Evolutionary conservation across 2,888 invertebrate species (phyloP).

Genomic region (Dryobota labecula): DNA sequence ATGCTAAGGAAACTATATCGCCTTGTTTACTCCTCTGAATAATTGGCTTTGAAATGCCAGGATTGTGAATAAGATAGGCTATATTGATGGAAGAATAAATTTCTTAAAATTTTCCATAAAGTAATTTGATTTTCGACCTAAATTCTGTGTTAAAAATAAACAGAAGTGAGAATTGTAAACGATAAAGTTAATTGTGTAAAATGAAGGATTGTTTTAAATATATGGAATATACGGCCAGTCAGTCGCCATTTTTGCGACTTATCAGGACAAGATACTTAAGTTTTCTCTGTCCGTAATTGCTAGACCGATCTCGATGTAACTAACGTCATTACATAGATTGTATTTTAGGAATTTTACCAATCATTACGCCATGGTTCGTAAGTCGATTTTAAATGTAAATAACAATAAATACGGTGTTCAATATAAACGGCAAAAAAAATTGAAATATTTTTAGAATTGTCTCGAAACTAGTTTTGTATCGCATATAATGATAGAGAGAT

Average conservation of each 20-base stretch:
- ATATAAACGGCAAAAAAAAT: conserved; percentile 69
- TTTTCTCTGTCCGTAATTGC: conserved; percentile 57
- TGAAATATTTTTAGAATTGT: conserved; percentile 71
- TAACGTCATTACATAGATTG: conserved; percentile 49
- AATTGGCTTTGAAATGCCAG: conserved; percentile 11
- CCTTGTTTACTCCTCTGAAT: conserved; percentile 24
- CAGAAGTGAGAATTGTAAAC: conserved; percentile 34
- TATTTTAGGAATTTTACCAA: conserved; percentile 46
- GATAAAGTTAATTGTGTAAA: conserved; percentile 6
- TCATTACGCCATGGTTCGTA: conserved; percentile 49
- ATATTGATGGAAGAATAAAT: conserved; percentile 1
- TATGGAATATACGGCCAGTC: conserved; percentile 18
- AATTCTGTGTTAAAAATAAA: conserved; percentile 4
- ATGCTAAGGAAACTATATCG: conserved; percentile 3
- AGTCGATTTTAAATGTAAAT: conserved; percentile 73
- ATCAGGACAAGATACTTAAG: conserved; percentile 38
- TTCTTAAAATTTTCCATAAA: conserved; percentile 37
- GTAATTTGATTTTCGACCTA: conserved; percentile 1
- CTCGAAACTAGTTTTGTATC: conserved; percentile 79
- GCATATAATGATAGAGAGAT: conserved; percentile 70
- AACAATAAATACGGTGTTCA: conserved; percentile 79
- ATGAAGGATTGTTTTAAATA: conserved; percentile 7
- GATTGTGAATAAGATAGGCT: conserved; percentile 22
- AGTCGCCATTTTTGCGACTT: conserved; percentile 10
- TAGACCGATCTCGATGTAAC: conserved; percentile 53